A percentile compares a stretch with the other conserved stretches of the same genome.
phyloP scores from a whole-genome alignment of 2,888 invertebrate species.

The Yponomeuta plumbellus region DNA sequence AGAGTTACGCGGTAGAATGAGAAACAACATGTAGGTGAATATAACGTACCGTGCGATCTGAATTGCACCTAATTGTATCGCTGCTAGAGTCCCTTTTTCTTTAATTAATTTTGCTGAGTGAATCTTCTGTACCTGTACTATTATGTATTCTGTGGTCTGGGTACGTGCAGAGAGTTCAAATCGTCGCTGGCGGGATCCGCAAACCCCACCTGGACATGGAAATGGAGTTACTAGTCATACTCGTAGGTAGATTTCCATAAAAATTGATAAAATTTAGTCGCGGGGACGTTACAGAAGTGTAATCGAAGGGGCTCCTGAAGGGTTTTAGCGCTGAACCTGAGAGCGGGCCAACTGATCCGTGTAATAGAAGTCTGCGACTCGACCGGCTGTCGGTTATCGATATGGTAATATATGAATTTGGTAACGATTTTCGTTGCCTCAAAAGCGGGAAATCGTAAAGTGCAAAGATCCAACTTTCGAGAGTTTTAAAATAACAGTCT shows the following conservation, averaged over 20 bases:
- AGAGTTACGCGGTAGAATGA: too few species aligned
- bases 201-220: too few species aligned
- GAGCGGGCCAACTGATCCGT: constrained; percentile 59
- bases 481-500: not conserved
- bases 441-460: not conserved
- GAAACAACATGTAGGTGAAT: too few species aligned
- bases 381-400: constrained; percentile 25
- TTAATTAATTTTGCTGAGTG: too few species aligned
- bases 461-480: not conserved
- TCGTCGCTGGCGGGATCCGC: too few species aligned
- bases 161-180: too few species aligned
- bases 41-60: too few species aligned
- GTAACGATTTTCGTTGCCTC: constrained; percentile 10
- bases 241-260: not conserved
- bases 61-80: too few species aligned
- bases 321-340: constrained; percentile 53
- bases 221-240: too few species aligned
- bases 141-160: too few species aligned
- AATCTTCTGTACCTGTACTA: too few species aligned
- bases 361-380: constrained; percentile 62
- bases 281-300: constrained; percentile 41
- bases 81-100: too few species aligned
- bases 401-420: constrained; percentile 27
- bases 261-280: constrained; percentile 28
- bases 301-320: constrained; percentile 46